phyloP scores from a whole-genome alignment of 2,113 vertebrate species.

The Proteles cristata region DNA sequence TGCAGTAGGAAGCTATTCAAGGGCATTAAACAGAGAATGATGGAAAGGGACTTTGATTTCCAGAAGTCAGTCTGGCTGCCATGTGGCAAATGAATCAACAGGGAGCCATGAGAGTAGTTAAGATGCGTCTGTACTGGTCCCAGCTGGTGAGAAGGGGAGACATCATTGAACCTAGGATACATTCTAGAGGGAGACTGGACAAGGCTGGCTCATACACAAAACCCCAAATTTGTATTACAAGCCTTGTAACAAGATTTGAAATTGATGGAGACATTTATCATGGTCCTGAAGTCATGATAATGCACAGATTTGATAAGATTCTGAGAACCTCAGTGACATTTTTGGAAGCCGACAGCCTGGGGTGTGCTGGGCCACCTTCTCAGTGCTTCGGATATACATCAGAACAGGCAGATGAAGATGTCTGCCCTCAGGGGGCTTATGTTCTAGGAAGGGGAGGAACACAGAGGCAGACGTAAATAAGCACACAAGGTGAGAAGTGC shows the following conservation, averaged over 20 bases:
- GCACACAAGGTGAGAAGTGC: too few species aligned
- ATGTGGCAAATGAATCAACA: background rate
- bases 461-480: background rate
- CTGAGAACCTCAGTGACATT: background rate
- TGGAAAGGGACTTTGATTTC: background rate
- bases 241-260: background rate
- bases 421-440: background rate
- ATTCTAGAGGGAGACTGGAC: background rate
- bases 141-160: background rate
- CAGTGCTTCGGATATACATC: background rate
- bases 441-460: background rate
- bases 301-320: background rate
- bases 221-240: background rate
- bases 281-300: background rate
- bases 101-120: background rate
- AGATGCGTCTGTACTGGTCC: background rate
- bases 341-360: background rate
- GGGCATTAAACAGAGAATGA: background rate
- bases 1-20: background rate
- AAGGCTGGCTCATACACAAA: background rate
- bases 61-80: background rate
- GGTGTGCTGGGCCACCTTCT: background rate
- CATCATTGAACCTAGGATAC: background rate
- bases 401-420: background rate
- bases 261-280: background rate